Percentiles rank a stretch among this genome's conserved stretches.
Evolutionary conservation across 1,140 invertebrate species (phyloP).

Genomic region (Papilio dardanus): DNA sequence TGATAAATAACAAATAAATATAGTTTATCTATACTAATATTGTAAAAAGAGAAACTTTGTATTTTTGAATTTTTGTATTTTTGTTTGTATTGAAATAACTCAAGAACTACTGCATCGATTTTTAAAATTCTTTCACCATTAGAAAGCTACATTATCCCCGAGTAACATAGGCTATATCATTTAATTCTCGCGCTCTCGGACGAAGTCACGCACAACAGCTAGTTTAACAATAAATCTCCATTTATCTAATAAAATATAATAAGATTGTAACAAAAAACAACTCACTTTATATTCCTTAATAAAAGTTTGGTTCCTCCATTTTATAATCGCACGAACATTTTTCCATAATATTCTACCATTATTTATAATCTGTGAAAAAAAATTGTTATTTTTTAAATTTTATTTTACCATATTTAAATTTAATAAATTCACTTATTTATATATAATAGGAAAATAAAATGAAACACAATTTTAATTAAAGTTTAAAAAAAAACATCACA

Average conservation of each 20-base stretch:
- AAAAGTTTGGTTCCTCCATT: slow-evolving; percentile 33
- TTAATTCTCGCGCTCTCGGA: no score
- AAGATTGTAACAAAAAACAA: background rate
- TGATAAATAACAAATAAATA: background rate
- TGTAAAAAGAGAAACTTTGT: no score
- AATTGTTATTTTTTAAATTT: background rate
- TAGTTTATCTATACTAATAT: no score
- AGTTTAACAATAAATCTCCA: background rate
- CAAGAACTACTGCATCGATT: no score
- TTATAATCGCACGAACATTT: slow-evolving; percentile 37
- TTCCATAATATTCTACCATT: slow-evolving; percentile 45
- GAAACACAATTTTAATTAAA: background rate
- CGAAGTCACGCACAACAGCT: no score
- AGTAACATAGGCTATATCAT: no score
- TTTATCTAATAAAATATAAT: background rate
- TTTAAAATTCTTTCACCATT: no score
- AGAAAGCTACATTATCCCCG: no score
- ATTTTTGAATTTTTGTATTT: no score
- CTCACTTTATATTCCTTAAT: slow-evolving; percentile 32
- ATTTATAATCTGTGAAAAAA: slow-evolving; percentile 41
- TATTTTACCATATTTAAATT: background rate
- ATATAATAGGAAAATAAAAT: background rate
- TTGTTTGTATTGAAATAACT: no score
- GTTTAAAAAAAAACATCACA: background rate
- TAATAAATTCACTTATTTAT: background rate